phyloP scores from a whole-genome alignment of 2,888 invertebrate species.

The Sepiola atlantica region DNA sequence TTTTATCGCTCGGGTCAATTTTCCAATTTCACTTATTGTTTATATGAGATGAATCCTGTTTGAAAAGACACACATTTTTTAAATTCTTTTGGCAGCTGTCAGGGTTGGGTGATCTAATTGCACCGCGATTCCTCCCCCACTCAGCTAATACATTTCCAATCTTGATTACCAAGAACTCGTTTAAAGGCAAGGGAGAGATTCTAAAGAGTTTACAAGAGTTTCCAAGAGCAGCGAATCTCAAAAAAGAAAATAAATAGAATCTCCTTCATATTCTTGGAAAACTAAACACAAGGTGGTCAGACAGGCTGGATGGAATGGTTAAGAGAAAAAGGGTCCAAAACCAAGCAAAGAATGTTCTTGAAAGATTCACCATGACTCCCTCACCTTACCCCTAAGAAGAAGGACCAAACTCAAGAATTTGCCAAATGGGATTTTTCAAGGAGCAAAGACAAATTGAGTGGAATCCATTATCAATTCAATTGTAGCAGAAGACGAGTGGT shows the following conservation, averaged over 20 bases:
- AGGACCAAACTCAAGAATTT: background rate
- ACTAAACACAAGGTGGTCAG: constrained; percentile 32
- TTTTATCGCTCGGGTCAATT: background rate
- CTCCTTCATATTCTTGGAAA: background rate
- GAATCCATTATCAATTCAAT: constrained; percentile 32
- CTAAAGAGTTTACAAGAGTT: background rate
- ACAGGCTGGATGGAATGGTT: background rate
- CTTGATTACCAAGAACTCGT: background rate
- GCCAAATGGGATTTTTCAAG: background rate
- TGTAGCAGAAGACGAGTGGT: constrained; percentile 20
- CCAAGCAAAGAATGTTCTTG: constrained; percentile 23
- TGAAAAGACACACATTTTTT: background rate
- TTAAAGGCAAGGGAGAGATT: background rate
- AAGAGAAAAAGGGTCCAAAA: background rate
- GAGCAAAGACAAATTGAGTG: background rate
- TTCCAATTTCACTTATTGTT: background rate
- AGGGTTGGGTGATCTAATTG: background rate
- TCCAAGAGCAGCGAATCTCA: background rate
- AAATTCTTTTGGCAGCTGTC: background rate
- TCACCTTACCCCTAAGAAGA: background rate
- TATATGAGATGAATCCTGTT: background rate
- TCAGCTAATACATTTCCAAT: background rate
- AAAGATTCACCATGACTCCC: background rate
- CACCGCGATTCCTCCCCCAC: background rate
- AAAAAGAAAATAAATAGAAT: background rate